Percentiles rank a stretch among this genome's conserved stretches.
Conservation (phyloP, 2,113 vertebrate species). For the Gobiocypris rarus region DNA sequence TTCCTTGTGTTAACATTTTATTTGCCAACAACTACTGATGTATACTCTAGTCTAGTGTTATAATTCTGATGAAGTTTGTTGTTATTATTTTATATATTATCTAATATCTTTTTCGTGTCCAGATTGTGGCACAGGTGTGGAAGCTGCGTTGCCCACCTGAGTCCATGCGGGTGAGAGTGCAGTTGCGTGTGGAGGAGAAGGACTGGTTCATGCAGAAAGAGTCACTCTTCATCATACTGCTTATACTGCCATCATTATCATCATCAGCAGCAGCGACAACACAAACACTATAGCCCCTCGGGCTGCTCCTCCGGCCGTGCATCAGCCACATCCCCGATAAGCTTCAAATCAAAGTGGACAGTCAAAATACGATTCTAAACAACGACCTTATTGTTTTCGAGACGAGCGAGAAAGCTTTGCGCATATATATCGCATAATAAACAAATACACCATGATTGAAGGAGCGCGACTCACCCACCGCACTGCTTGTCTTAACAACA, state of each 20-base stretch:
- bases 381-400: neutral
- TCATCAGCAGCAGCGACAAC: slow-evolving; percentile 42
- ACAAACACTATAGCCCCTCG: slow-evolving; percentile 63
- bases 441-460: neutral
- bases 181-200: slow-evolving; percentile 56
- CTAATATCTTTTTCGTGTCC: neutral
- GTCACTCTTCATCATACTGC: slow-evolving; percentile 59
- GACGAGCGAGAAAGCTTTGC: neutral
- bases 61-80: neutral
- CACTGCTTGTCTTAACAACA: neutral
- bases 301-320: slow-evolving; percentile 16
- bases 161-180: slow-evolving; percentile 26
- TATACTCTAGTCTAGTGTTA: neutral
- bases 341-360: neutral
- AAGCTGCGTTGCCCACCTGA: slow-evolving; percentile 71
- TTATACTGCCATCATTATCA: slow-evolving; percentile 45
- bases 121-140: neutral
- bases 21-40: neutral
- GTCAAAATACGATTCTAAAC: neutral
- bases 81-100: neutral
- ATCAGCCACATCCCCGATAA: slow-evolving; percentile 66
- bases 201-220: slow-evolving; percentile 71
- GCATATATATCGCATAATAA: neutral
- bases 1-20: neutral
- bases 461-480: slow-evolving; percentile 1